Evolutionary conservation across 2,888 invertebrate species (phyloP), one percentile per base, ranked within the genome.

Genomic region (Leptopilina myrica): DNA sequence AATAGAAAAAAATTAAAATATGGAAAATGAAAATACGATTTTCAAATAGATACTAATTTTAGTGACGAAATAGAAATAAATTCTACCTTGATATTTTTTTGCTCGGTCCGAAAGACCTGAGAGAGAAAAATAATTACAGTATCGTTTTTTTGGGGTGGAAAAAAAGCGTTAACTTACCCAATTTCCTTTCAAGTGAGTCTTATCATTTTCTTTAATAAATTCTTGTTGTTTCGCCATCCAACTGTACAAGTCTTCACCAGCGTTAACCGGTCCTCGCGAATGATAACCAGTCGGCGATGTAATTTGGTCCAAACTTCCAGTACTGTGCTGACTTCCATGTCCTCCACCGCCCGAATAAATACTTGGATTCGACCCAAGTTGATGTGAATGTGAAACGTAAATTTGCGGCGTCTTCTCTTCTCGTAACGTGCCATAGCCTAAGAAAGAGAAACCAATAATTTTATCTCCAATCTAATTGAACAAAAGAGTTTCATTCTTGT

Each of bases 161-260:
- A 40, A 64, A 75, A 11, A 9, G 12, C 5, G 33, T 33, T 33
- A 33, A 33, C 88, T 84, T 84, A 92, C 92, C 92, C 92, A 92
- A 81, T 92, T 91, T 80, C 91, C 91, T 82, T 89, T 91, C 14
- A 91, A 85, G 81, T 90, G 89, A 80, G 86, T 87, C 80, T 89
- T 91, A 56, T 92, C 94, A 66, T 90, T 90, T 76, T 91, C 92
- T 14, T 92, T 92, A 78, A 92, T 91, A 82, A 93, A 93, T 82
- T 94, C 93, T 86, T 97, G 97, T 88, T 98, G 98, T 87, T 97
- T 96, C 1, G 97, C 97, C 98, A 98, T 98, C 98, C 98, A 98
- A 86, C 96, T 96, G 91, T 98, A 98, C 65, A 98, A 93, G 92
- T 98, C 98, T 89, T 97, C 97, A n/a, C 95, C 94, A 20, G 94